Conservation (phyloP, 2,888 invertebrate genomes). For the Drosophila subquinaria region DNA sequence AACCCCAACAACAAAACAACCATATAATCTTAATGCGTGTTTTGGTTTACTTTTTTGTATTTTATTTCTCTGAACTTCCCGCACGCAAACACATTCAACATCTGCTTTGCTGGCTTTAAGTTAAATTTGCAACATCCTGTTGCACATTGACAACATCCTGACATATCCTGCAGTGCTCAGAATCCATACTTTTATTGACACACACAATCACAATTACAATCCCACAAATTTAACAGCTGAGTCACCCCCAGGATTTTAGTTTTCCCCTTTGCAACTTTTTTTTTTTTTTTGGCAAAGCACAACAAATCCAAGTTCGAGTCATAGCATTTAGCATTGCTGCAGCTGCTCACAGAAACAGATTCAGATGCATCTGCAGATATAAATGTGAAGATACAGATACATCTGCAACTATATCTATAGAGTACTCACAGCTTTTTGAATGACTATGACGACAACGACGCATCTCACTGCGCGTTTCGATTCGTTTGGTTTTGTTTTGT, state of each 20-base stretch:
- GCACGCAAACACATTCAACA: constrained; percentile 36
- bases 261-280: constrained; percentile 16
- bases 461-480: constrained; percentile 16
- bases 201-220: constrained; percentile 26
- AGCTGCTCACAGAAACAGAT: constrained; percentile 49
- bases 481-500: constrained; percentile 26
- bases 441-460: constrained; percentile 29
- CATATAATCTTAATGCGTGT: constrained; percentile 20
- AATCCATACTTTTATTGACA: constrained; percentile 26
- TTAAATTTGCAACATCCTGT: constrained; percentile 75
- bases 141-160: constrained; percentile 47
- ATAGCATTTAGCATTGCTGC: constrained; percentile 26
- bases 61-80: neutral
- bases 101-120: constrained; percentile 52
- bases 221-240: constrained; percentile 41
- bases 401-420: constrained; percentile 26
- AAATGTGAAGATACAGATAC: constrained; percentile 20
- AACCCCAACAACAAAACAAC: constrained; percentile 38
- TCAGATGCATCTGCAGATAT: constrained; percentile 17
- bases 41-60: constrained; percentile 19
- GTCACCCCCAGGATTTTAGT: constrained; percentile 20
- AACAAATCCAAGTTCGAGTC: constrained; percentile 26
- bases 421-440: constrained; percentile 35
- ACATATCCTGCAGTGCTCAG: constrained; percentile 31
- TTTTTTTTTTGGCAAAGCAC: constrained; percentile 20